Conservation (phyloP, 2,888 invertebrate species). For the Lepidocyrtoides sp. region DNA sequence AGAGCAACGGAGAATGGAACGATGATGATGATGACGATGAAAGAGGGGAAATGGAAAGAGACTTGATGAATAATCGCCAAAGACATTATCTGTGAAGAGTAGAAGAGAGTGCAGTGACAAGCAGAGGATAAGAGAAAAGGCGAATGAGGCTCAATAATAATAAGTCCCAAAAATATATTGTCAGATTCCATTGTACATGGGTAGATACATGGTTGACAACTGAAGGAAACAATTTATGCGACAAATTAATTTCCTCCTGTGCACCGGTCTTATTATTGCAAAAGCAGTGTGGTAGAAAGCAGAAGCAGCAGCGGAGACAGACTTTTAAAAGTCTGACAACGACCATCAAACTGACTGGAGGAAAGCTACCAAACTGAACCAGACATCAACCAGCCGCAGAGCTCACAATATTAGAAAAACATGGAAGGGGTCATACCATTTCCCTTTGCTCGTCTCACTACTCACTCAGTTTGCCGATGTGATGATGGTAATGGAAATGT, state of each 20-base stretch:
- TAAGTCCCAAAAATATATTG: conserved; percentile 24
- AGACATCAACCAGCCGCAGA: background rate
- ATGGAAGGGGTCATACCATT: conserved; percentile 61
- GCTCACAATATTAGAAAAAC: conserved; percentile 60
- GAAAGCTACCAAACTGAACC: background rate
- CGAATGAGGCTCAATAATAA: background rate
- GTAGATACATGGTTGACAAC: conserved; percentile 39
- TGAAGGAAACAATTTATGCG: conserved; percentile 72
- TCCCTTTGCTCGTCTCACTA: background rate
- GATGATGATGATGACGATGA: conserved; percentile 11
- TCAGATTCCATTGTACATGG: conserved; percentile 35
- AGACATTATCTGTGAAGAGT: conserved; percentile 75
- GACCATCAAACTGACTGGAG: background rate
- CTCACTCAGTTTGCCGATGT: conserved; percentile 21
- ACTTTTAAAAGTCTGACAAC: conserved; percentile 46
- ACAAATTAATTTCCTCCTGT: conserved; percentile 73
- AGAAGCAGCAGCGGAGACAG: background rate
- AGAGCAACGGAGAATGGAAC: background rate
- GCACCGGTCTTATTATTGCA: conserved; percentile 2
- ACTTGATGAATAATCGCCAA: conserved; percentile 76
- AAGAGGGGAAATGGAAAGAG: conserved; percentile 51
- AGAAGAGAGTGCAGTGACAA: conserved; percentile 16
- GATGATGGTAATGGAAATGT: conserved; percentile 20
- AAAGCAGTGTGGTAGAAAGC: background rate
- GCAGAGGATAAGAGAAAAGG: conserved; percentile 33